These are phyloP conservation scores for Holcopasites calliopsidis DNA, from an alignment of 1,140 invertebrate species.

Conservation along the genomic window DNA sequence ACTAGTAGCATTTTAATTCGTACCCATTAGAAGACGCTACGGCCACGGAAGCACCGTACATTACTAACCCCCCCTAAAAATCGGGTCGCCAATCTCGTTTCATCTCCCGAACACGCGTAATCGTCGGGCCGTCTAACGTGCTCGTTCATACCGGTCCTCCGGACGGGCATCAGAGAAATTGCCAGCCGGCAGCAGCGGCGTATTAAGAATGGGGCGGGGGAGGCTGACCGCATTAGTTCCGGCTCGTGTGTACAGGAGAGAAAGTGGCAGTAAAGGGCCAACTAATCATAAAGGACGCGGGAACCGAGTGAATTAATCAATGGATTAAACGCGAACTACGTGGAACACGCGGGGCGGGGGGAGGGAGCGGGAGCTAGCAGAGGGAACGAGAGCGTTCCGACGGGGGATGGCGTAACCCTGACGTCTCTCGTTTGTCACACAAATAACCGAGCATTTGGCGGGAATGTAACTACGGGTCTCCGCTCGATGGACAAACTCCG, in stretches of 20 bases:
- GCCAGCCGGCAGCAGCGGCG: conserved; percentile 28
- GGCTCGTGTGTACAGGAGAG: conserved; percentile 63
- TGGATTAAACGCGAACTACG: conserved; percentile 76
- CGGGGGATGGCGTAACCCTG: conserved; percentile 65
- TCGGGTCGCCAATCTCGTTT: conserved; percentile 12
- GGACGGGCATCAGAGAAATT: conserved; percentile 54
- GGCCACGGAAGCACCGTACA: background rate
- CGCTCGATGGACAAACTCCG: conserved; percentile 67
- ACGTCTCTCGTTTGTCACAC: conserved; percentile 79
- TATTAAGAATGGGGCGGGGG: conserved; percentile 57
- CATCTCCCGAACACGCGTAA: conserved; percentile 36
- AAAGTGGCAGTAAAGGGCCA: conserved; percentile 65
- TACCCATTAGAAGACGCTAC: background rate
- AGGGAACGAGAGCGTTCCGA: conserved; percentile 37
- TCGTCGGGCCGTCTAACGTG: conserved; percentile 33
- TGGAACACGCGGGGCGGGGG: conserved; percentile 38
- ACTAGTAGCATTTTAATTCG: background rate
- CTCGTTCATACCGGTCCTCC: background rate
- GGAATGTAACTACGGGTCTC: conserved; percentile 52
- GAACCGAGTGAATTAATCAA: conserved; percentile 79
- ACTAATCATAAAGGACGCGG: conserved; percentile 77
- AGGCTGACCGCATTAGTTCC: conserved; percentile 72
- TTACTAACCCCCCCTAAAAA: conserved; percentile 4
- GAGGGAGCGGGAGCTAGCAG: conserved; percentile 15
- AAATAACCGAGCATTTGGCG: conserved; percentile 77